Evolutionary conservation across 2,797 vertebrate species (phyloP).

Genomic region (Scarus forsteni): DNA sequence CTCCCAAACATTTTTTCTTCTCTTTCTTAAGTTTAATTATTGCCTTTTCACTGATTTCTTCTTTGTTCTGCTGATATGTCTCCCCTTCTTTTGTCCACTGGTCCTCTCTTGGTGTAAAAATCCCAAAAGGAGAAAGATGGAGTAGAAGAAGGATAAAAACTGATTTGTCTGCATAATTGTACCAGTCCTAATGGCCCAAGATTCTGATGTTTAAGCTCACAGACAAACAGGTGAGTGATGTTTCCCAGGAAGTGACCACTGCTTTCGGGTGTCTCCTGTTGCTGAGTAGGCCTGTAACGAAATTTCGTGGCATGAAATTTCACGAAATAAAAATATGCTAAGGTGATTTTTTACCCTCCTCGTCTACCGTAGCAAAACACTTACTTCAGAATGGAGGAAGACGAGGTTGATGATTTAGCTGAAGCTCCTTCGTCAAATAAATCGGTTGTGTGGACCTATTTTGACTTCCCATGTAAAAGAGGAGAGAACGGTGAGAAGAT

Average conservation of each 20-base stretch:
- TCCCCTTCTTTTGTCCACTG: background rate
- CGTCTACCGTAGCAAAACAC: no score
- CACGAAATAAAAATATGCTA: no score
- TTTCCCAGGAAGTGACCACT: slow-evolving; percentile 12
- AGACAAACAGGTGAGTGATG: slow-evolving; percentile 1
- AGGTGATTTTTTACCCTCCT: no score
- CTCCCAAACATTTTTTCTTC: slow-evolving; percentile 10
- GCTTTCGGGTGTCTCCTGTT: slow-evolving; percentile 20
- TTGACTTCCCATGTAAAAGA: no score
- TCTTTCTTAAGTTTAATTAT: slow-evolving; percentile 22
- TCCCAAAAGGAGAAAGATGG: background rate
- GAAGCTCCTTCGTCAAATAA: no score
- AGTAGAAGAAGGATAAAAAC: background rate
- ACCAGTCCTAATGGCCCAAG: background rate
- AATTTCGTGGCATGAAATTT: no score
- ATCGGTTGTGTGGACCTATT: no score
- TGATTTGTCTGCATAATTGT: slow-evolving; percentile 2
- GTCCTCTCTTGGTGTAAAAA: background rate
- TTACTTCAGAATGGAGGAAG: no score
- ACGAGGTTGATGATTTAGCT: no score
- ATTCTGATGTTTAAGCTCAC: slow-evolving; percentile 13
- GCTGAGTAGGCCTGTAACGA: no score
- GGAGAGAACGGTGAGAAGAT: no score
- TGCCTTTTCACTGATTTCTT: slow-evolving; percentile 2
- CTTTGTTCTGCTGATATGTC: slow-evolving; percentile 3